Base-by-base conservation (phyloP, 2,113 vertebrate species). In the Poeciliopsis prolifica region DNA sequence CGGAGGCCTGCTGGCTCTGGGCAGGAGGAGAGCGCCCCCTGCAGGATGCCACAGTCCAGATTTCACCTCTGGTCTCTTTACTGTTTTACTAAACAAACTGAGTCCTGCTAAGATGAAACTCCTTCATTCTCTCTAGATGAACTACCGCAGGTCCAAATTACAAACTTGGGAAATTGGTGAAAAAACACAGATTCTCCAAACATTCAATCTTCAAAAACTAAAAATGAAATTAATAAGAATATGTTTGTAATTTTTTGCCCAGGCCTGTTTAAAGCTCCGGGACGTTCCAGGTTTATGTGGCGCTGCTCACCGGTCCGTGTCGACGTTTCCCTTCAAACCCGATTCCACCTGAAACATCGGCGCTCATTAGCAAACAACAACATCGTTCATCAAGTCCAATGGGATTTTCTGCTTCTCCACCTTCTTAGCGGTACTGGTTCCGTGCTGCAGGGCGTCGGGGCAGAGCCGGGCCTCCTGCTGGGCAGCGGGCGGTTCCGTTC, bases 21-120 rank as follows among this genome's bases (percentile, higher is more conserved):
- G 93, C 88, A 68, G 94, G 94, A 54, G 95, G 94, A 26, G 95
- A 96, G 61, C 82, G 89, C 73, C 83, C 88, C 74, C 97, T 97
- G 90, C 15, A 72, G 68, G 65, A 81, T 24, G 5, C 30, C 22
- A 80, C 14, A 33, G 31, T 14, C 30, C n/a, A 15, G 35, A 61
- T 9, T 15, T 60, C 11, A 70, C 17, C 3, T 48, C 40, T 42
- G 40, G 11, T 61, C 11, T 35, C 31, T 33, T 33, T 5, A 7
- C 31, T 28, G n/a, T 7, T 37, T 37, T 3, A 37, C 10, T 37
- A 12, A 11, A 3, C 2, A 11, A 37, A 26, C 58, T 61, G 24
- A 61, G 0, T 44, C 42, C 42, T 44, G 42, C 4, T 44, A 1
- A 15, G 42, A 44, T 44, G 15, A 44, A 44, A 44, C 42, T 44